These are phyloP conservation scores for Pholis gunnellus DNA, from an alignment of 2,113 vertebrate genomes.

Conservation along the genomic window DNA sequence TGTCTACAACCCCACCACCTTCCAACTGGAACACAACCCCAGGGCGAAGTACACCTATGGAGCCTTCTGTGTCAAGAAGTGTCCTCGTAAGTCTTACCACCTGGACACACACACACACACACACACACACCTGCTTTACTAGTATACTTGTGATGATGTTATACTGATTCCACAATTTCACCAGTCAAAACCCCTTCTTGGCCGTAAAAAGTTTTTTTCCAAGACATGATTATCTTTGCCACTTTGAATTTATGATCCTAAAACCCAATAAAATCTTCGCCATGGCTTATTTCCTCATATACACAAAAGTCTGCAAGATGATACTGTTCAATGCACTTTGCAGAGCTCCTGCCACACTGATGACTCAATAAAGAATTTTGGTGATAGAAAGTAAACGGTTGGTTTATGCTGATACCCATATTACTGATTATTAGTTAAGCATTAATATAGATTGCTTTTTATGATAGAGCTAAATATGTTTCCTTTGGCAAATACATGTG, in stretches of 20 bases:
- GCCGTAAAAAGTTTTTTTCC: background rate
- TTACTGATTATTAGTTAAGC: too few species aligned
- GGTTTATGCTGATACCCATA: background rate
- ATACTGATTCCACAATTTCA: background rate
- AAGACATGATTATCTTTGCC: background rate
- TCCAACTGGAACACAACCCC: slow-evolving; percentile 96
- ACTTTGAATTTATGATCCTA: background rate
- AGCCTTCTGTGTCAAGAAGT: slow-evolving; percentile 99
- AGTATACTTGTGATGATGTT: background rate
- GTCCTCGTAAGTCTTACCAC: slow-evolving; percentile 91
- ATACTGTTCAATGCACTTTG: background rate
- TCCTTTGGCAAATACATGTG: background rate
- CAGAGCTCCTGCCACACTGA: background rate
- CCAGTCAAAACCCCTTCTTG: background rate
- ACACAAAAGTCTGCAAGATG: background rate
- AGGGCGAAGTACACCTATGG: slow-evolving; percentile 98
- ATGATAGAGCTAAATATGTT: background rate
- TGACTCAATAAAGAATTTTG: background rate
- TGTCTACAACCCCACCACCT: slow-evolving; percentile 96
- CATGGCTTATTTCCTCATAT: background rate
- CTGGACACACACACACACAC: background rate
- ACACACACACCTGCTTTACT: slow-evolving; percentile 2
- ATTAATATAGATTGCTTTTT: background rate
- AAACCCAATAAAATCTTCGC: background rate
- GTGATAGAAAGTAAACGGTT: background rate